phyloP scores from a whole-genome alignment of 2,797 vertebrate genomes.

The Xiphophorus birchmanni region DNA sequence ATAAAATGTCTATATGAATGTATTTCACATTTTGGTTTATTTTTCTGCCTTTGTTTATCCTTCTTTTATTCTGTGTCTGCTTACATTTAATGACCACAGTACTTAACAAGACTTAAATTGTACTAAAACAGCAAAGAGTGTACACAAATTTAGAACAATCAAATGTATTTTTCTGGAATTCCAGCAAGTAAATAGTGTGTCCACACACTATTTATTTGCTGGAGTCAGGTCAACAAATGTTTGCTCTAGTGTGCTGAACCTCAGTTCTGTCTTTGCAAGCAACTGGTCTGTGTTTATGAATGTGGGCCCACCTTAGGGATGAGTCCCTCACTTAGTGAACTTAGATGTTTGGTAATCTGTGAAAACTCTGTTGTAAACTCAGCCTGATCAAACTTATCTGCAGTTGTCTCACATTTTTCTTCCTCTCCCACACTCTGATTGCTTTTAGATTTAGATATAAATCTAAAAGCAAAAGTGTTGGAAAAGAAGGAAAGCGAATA shows the following conservation, averaged over 20 bases:
- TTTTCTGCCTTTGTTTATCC: slow-evolving; percentile 28
- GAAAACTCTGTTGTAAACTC: slow-evolving; percentile 50
- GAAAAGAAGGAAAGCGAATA: slow-evolving; percentile 24
- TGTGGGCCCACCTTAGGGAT: slow-evolving; percentile 48
- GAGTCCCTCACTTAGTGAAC: slow-evolving; percentile 40
- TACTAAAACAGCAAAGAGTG: slow-evolving; percentile 11
- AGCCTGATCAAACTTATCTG: slow-evolving; percentile 50
- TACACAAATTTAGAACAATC: slow-evolving; percentile 4
- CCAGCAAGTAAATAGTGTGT: slow-evolving; percentile 1
- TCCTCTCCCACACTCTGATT: slow-evolving; percentile 26
- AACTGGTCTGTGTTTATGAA: slow-evolving; percentile 53
- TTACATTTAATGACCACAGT: slow-evolving; percentile 48
- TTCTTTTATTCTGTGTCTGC: slow-evolving; percentile 61
- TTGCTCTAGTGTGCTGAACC: slow-evolving; percentile 45
- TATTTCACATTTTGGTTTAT: slow-evolving; percentile 17
- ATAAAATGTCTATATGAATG: slow-evolving; percentile 38
- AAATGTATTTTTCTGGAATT: slow-evolving; percentile 12
- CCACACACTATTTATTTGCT: slow-evolving; percentile 18
- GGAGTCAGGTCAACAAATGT: slow-evolving; percentile 33
- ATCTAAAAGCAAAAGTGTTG: slow-evolving; percentile 44
- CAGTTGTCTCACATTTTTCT: slow-evolving; percentile 19
- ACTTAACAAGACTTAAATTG: slow-evolving; percentile 8
- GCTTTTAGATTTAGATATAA: slow-evolving; percentile 47
- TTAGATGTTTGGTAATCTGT: slow-evolving; percentile 73
- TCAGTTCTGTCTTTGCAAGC: slow-evolving; percentile 43